phyloP scores from a whole-genome alignment of 2,797 vertebrate genomes.

The Acanthopagrus latus region DNA sequence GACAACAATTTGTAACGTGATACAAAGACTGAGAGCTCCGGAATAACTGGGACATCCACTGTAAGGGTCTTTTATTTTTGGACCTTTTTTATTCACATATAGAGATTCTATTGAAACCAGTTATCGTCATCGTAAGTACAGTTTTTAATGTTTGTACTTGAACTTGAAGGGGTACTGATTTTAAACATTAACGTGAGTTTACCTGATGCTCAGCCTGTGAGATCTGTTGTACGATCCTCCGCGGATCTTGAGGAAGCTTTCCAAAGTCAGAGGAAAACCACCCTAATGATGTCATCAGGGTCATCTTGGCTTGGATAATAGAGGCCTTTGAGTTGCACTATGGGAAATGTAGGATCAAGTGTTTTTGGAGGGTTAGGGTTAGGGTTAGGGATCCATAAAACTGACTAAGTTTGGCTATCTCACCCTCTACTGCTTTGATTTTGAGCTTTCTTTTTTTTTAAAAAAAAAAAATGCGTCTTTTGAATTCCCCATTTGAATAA shows the following conservation, averaged over 20 bases:
- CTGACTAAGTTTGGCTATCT: background rate
- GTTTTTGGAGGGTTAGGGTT: conserved; percentile 15
- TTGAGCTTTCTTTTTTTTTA: background rate
- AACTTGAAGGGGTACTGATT: background rate
- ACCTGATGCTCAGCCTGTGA: background rate
- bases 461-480: background rate
- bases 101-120: background rate
- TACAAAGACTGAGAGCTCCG: conserved; percentile 26
- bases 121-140: background rate
- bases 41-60: background rate
- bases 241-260: background rate
- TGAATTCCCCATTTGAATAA: background rate
- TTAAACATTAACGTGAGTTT: background rate
- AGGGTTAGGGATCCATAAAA: background rate
- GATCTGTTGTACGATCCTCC: background rate
- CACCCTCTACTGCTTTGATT: background rate
- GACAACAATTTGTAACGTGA: conserved; percentile 60
- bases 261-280: background rate
- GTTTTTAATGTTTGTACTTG: background rate
- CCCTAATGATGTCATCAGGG: background rate
- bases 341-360: conserved; percentile 3
- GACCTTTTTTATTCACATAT: background rate
- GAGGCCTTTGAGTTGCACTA: background rate
- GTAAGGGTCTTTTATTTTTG: background rate
- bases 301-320: background rate